These are phyloP conservation scores for Folsomia candida DNA, from an alignment of 2,888 invertebrate genomes.

Conservation along the genomic window DNA sequence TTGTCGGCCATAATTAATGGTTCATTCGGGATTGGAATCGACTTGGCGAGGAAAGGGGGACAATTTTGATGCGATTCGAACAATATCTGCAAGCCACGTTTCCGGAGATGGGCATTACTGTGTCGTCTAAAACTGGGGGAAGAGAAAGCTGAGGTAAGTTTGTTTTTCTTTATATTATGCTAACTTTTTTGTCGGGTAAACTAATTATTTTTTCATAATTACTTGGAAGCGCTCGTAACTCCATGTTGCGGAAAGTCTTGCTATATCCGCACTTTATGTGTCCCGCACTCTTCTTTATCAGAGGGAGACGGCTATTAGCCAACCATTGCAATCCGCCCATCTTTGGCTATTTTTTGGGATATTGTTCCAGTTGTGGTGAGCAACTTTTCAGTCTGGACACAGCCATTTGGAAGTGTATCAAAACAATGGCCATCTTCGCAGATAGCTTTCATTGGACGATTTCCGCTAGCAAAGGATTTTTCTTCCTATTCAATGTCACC, in stretches of 20 bases:
- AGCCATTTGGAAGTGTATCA: background rate
- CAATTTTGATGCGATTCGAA: background rate
- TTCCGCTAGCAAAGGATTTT: background rate
- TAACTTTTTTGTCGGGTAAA: no score
- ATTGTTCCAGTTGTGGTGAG: background rate
- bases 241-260: background rate
- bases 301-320: background rate
- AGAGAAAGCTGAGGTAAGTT: no score
- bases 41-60: background rate
- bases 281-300: background rate
- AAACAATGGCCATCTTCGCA: background rate
- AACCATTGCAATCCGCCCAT: background rate
- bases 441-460: background rate
- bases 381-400: background rate
- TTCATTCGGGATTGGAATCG: background rate
- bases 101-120: no score
- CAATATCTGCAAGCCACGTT: no score
- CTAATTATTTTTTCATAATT: no score
- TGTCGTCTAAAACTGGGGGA: no score
- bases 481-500: background rate
- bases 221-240: background rate
- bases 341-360: background rate
- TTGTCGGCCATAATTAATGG: background rate
- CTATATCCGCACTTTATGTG: background rate
- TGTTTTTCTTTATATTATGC: no score